Evolutionary conservation across 2,797 vertebrate species (phyloP), one percentile per base, ranked within the genome.

Genomic region (Pagetopsis macropterus): DNA sequence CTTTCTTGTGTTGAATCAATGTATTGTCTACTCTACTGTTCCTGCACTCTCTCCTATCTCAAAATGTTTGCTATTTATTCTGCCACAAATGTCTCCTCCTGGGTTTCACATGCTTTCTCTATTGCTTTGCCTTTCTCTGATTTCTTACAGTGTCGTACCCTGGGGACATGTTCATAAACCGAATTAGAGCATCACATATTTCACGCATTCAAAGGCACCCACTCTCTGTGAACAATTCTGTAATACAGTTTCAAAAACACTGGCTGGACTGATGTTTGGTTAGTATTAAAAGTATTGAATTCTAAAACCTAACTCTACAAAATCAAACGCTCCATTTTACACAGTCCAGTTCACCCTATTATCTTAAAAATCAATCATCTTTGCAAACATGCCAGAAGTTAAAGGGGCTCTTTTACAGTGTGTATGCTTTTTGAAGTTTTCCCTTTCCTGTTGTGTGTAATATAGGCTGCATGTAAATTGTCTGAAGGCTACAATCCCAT

Each of bases 1-100:
- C 33, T 51, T 16, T 19, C 55, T 51, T 67, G 65, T 21, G 57
- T 64, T 21, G 46, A 70, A 81, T 74, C n/a, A 31, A 43, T 19
- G 27, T 17, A 45, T 59, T 66, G 17, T 13, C 17, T 15, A n/a
- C 13, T 45, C 21, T 50, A 2, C 2, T 37, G 1, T 51, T 61
- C 33, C 31, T 57, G 9, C 41, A 65, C 31, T 33, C 21, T 50
- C 21, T 63, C 12, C 33, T 21, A 11, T 43, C 23, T 16, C 11
- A 21, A 14, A 44, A 17, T 43, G 33, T 43, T 23, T 54, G 23
- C 46, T 13, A 5, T 70, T 54, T 45, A 12, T 31, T 52, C 5
- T 13, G 17, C 17, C 43, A 27, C 23, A 4, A 37, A 49, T 50
- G 11, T 33, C 59, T 60, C 58, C 54, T 50, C 52, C 31, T 71